Percentiles rank a stretch among this genome's conserved stretches.
Conservation (phyloP, 2,888 invertebrate genomes). For the Hirtodrosophila cameraria region DNA sequence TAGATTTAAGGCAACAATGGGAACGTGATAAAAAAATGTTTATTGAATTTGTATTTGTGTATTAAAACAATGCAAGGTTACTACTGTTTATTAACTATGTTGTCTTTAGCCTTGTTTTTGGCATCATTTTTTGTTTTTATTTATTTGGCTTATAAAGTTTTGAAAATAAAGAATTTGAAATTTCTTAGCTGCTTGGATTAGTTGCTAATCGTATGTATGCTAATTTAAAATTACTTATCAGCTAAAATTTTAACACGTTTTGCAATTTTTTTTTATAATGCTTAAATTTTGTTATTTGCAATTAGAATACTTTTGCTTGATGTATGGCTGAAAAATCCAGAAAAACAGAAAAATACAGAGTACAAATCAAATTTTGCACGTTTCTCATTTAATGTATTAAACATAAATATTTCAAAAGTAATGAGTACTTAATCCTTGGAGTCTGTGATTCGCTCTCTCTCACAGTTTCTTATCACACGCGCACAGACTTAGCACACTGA, state of each 20-base stretch:
- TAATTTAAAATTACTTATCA: slow-evolving; percentile 28
- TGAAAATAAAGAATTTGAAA: not conserved
- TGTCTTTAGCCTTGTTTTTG: too few species aligned
- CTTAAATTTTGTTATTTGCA: slow-evolving; percentile 12
- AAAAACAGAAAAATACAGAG: too few species aligned
- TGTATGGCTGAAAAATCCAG: not conserved
- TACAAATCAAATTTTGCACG: slow-evolving; percentile 6
- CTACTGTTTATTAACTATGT: too few species aligned
- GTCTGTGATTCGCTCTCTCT: not conserved
- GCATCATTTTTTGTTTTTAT: too few species aligned
- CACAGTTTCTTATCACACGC: slow-evolving; percentile 37
- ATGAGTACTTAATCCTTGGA: not conserved
- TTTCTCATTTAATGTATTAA: slow-evolving; percentile 5
- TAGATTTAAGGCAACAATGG: too few species aligned
- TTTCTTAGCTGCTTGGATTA: slow-evolving; percentile 29
- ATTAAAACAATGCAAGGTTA: too few species aligned
- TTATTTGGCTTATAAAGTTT: not conserved
- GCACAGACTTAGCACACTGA: slow-evolving; percentile 9
- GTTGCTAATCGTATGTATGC: not conserved
- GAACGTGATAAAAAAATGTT: too few species aligned
- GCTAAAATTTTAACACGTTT: slow-evolving; percentile 34
- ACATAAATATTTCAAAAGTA: slow-evolving; percentile 10
- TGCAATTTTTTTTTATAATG: slow-evolving; percentile 14
- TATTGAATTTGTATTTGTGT: too few species aligned
- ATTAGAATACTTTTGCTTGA: not conserved